These are phyloP conservation scores for Scaptodrosophila lebanonensis DNA, from an alignment of 1,140 invertebrate species.

Conservation along the genomic window DNA sequence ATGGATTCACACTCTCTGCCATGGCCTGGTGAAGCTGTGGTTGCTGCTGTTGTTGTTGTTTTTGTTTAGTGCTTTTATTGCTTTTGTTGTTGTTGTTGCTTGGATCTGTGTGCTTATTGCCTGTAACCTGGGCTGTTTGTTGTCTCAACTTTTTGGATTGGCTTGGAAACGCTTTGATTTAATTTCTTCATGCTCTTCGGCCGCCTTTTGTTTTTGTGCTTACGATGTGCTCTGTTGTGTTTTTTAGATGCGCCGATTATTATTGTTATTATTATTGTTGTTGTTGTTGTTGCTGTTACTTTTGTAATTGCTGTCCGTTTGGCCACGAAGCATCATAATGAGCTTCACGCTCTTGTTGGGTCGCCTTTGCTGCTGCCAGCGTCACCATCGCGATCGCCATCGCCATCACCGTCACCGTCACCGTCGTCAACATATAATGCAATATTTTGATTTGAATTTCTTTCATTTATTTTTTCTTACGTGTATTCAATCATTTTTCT, in stretches of 20 bases:
- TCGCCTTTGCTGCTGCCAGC: slow-evolving; percentile 9
- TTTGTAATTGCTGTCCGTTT: slow-evolving; percentile 42
- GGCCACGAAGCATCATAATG: slow-evolving; percentile 58
- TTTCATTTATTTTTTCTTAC: slow-evolving; percentile 52
- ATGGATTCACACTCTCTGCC: slow-evolving; percentile 47
- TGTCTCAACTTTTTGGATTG: too few relatives aligned
- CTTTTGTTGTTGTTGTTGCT: slow-evolving; percentile 30
- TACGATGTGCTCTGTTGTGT: slow-evolving; percentile 23
- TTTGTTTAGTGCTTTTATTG: slow-evolving; percentile 28
- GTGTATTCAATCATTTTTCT: slow-evolving; percentile 59
- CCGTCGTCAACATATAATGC: too few relatives aligned
- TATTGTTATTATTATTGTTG: slow-evolving; percentile 22
- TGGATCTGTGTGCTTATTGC: too few relatives aligned
- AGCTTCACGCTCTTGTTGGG: slow-evolving; percentile 72
- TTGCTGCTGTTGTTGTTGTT: slow-evolving; percentile 22
- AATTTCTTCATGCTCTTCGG: slow-evolving; percentile 65
- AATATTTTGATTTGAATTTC: too few relatives aligned
- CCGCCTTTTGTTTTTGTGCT: slow-evolving; percentile 45
- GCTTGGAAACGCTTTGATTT: slow-evolving; percentile 41
- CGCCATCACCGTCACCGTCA: slow-evolving; percentile 30
- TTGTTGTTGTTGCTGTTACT: slow-evolving; percentile 7
- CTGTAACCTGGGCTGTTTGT: too few relatives aligned
- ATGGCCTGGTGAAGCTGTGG: too few relatives aligned
- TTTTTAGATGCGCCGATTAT: slow-evolving; percentile 32
- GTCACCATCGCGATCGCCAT: slow-evolving; percentile 20